Evolutionary conservation across 2,797 vertebrate species (phyloP), one percentile per base, ranked within the genome.

Genomic region (Chaetophractus vellerosus): DNA sequence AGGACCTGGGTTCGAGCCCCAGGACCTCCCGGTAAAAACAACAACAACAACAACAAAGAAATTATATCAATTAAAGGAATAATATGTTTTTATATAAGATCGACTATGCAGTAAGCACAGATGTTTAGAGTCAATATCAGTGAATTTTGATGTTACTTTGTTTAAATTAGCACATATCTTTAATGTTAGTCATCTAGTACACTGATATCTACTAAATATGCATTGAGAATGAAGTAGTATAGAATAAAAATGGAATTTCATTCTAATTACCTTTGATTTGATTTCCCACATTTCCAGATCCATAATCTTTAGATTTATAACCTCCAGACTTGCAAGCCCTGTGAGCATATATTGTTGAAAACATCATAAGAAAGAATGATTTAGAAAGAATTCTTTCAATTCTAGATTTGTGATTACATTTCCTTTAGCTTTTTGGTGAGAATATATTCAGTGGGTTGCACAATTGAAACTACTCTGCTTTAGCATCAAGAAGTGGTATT

Each of bases 251-350:
- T 8, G 69, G 52, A 21, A 64, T 93, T 94, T 80, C 38, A 79
- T 91, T 81, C 59, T 55, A 86, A 21, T 97, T 97, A 98, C 98
- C 98, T 98, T 96, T 98, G 76, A 95, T 57, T 80, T 97, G 97
- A 90, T 8, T 96, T 75, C 96, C 97, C 12, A 94, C 6, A 21
- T 75, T 97, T 90, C 95, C 93, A 31, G 96, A 92, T 68, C 90
- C 90, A 71, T 95, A 96, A 38, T 97, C 96, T 94, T 96, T 97
- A 79, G 97, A 81, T 12, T 96, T 97, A 83, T 91, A 96, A 81
- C 93, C 31, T 45, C 80, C 89, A 88, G 98, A 83, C 23, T 97
- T 97, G 86, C 95, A 97, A 75, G 96, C 81, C 72, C 98, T 98
- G 96, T 86, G 63, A 88, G 87, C 71, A 93, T 33, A 79, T 26